Base-by-base conservation (phyloP, 2,888 invertebrate genomes). In the Orchesellides sinensis region DNA sequence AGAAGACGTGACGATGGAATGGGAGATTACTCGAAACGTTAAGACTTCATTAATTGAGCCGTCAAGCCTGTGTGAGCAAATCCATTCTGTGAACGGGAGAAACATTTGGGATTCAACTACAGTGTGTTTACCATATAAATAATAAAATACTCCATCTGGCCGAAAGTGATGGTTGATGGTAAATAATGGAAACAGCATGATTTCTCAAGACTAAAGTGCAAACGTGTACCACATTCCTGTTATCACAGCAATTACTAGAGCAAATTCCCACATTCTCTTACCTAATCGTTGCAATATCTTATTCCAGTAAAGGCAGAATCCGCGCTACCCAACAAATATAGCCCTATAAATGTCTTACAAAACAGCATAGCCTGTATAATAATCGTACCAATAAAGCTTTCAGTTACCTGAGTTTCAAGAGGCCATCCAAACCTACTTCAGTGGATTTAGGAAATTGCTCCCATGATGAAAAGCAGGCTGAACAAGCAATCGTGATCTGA, bases 361-460 rank as follows among this genome's bases (percentile, higher is more conserved):
- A 40, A 8, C 40, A 40, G 25, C 25, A 52, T 4, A 4, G 25
- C 21, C 56, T 29, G 49, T 19, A 23, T 12, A 6, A 12, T 23
- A 23, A 54, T 23, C 5, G 32, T n/a, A 40, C 63, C 8, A 63
- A 19, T 21, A 40, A 40, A 63, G 40, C 40, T 63, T 63, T 21
- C 6, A 8, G 19, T 77, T 77, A 77, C 77, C 68, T 77, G 56
- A 77, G 56, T 68, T 77, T 77, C 47, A 65, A 74, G 77, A 59
- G 77, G 49, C 77, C 17, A 68, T 77, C 66, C 47, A 66, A 68
- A 68, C 59, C 68, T 68, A 61, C 77, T 77, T 77, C 45, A 77
- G 77, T 77, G 68, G 77, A 77, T 77, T 68, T 54, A 77, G 68
- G 68, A 68, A 75, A 77, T 77, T 77, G 77, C 77, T 77, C 77